phyloP scores from a whole-genome alignment of 2,113 vertebrate genomes.

The Gymnocephalus cernua region DNA sequence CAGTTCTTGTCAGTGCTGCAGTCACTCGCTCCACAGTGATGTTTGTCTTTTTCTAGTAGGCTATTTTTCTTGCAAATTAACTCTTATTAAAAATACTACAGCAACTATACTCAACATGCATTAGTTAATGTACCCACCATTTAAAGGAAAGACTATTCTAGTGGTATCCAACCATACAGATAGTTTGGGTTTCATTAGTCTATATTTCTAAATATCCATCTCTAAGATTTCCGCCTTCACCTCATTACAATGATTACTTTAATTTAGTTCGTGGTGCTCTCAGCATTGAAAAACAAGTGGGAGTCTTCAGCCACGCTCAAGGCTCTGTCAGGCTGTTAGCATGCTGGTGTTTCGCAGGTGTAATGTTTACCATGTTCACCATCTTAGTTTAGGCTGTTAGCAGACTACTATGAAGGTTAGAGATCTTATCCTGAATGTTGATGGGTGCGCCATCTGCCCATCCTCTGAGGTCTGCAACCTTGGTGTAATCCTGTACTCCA shows the following conservation, averaged over 20 bases:
- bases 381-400: too few relatives aligned
- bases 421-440: too few relatives aligned
- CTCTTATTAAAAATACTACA: background rate
- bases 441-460: too few relatives aligned
- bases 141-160: background rate
- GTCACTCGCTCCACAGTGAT: background rate
- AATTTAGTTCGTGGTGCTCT: background rate
- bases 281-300: background rate
- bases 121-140: background rate
- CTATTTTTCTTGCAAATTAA: background rate
- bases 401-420: too few relatives aligned
- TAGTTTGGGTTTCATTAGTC: background rate
- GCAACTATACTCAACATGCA: background rate
- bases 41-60: background rate
- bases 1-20: conserved; percentile 13
- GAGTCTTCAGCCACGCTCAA: too few relatives aligned
- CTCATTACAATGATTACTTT: background rate
- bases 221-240: background rate
- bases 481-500: too few relatives aligned
- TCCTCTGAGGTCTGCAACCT: too few relatives aligned
- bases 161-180: background rate
- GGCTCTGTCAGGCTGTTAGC: too few relatives aligned
- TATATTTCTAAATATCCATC: background rate
- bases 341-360: too few relatives aligned
- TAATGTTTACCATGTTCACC: too few relatives aligned